Base-by-base conservation (phyloP, 2,113 vertebrate genomes). In the Podilymbus podiceps region DNA sequence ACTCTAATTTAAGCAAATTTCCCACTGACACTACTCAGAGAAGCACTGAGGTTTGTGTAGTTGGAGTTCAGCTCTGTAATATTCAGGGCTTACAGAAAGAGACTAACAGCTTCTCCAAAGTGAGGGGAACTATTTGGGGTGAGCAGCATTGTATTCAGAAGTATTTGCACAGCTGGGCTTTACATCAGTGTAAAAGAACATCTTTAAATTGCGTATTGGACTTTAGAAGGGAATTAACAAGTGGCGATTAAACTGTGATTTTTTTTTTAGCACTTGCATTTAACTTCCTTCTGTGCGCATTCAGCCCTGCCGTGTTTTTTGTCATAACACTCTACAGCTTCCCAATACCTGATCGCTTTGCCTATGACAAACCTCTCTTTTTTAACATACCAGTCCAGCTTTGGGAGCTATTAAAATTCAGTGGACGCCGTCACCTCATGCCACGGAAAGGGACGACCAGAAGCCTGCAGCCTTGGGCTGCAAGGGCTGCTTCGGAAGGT, bases 401-500 rank as follows among this genome's bases (percentile, higher is more conserved):
- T 64, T 69, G 59, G 89, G 86, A 89, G 84, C 33, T 35, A 24
- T 92, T 58, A 56, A 59, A 69, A 67, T 91, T 91, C 91, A 47
- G 33, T 1, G 12, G 14, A n/a, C 66, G 33, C 20, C 52, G 86
- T 74, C 81, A 89, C 80, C 74, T 87, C 49, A 23, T 69, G 84
- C 74, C 84, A 38, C 4, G 6, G 30, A n/a, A 38, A 46, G 50
- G 47, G 75, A 96, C 74, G 95, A 42, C 67, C 55, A 53, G 47
- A 91, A 75, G 11, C 46, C 95, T 89, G 66, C 88, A 90, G 89
- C 71, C 96, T 86, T 23, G 46, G 33, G 49, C 82, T 93, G 27
- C 4, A 7, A 94, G 89, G 28, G 4, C 25, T 8, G 12, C 46
- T 88, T 92, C 81, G 46, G 38, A 64, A 90, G 95, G 68, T 69